Base-by-base conservation (phyloP, 1,140 invertebrate genomes). In the Venturia canescens region DNA sequence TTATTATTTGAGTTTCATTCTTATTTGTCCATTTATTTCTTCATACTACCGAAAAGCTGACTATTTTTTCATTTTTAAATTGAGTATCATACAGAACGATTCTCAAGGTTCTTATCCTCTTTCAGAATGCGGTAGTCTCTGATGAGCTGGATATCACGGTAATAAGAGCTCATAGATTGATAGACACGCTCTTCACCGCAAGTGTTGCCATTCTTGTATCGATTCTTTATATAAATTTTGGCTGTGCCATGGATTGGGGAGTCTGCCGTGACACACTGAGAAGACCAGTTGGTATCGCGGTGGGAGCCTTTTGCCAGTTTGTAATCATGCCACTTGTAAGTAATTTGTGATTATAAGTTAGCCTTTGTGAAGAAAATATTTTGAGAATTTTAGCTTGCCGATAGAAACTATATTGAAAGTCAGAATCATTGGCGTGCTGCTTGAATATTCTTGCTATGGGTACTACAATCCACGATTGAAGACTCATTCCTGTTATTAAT, bases 221-320 rank as follows among this genome's bases (percentile, higher is more conserved):
- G 0, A 92, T 98, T 67, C 95, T 98, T 81, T 98, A 97, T 88
- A 96, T 98, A 66, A 98, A 98, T 91, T 98, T 98, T 92, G 98
- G 98, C 0, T 98, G 97, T 89, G 97, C 97, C 0, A 93, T 98
- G 87, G 95, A 98, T 88, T 94, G 97, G 92, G 87, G 92, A 0
- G 93, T 96, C 7, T 93, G 98, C 6, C 94, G 94, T 82, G 91
- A 93, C 2, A 95, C 96, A 15, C 80, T 98, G 1, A 94, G 92
- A 80, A 94, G 93, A 82, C 98, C 98, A 0, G 92, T 97, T n/a
- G 97, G 96, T 44, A 97, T 97, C 0, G 89, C 92, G 1, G 97
- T 98, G 85, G 97, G 97, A 9, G 95, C 98, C 80, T 86, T 95
- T 11, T 95, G 94, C 75, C 98, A 99, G 88, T 98, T 97, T 88